A percentile compares a stretch with the other conserved stretches of the same genome.
phyloP scores from a whole-genome alignment of 1,140 invertebrate genomes.

The Meloidogyne chitwoodi region DNA sequence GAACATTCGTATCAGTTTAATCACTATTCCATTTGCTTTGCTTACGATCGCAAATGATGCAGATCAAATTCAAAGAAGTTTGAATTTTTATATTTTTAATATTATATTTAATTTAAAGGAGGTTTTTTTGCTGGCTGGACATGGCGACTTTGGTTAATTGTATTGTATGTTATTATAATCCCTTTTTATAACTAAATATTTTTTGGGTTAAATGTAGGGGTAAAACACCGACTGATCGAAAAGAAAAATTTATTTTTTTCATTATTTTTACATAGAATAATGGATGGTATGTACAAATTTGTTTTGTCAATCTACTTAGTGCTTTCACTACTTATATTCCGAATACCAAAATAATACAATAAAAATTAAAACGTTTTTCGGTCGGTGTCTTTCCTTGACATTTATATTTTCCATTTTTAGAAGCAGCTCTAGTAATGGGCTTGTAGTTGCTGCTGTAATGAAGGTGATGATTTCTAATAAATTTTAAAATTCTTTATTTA shows the following conservation, averaged over 20 bases:
- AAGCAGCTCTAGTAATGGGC: background rate
- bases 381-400: background rate
- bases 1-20: constrained; percentile 39
- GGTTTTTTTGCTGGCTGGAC: constrained; percentile 70
- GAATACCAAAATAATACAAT: too few relatives aligned
- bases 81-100: constrained; percentile 1
- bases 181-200: constrained; percentile 68
- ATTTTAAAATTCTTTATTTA: background rate
- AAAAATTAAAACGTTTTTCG: too few relatives aligned
- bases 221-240: too few relatives aligned
- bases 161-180: constrained; percentile 76
- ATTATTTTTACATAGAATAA: too few relatives aligned
- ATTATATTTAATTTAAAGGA: constrained; percentile 14
- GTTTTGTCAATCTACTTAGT: too few relatives aligned
- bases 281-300: too few relatives aligned
- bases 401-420: background rate
- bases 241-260: too few relatives aligned
- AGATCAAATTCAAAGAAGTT: constrained; percentile 21
- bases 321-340: too few relatives aligned
- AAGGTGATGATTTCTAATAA: background rate
- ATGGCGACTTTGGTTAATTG: constrained; percentile 74
- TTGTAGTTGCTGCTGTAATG: constrained; percentile 1
- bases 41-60: constrained; percentile 34
- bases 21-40: constrained; percentile 34
- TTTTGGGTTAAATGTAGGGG: constrained; percentile 75